phyloP scores from a whole-genome alignment of 2,797 vertebrate genomes.

The Erethizon dorsatum region DNA sequence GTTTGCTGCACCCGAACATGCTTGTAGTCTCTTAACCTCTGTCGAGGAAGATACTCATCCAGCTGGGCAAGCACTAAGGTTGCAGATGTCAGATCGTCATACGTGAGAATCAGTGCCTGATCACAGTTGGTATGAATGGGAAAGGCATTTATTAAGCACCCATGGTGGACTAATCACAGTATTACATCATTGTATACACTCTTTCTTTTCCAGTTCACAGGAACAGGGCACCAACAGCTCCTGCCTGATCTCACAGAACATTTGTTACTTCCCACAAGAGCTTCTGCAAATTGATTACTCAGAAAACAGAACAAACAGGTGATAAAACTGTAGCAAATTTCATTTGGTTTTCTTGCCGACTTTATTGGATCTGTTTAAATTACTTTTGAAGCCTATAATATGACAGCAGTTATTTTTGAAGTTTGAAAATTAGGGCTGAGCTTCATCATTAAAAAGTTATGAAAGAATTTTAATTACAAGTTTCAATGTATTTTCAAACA shows the following conservation, averaged over 20 bases:
- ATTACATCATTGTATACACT: neutral
- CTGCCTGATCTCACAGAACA: neutral
- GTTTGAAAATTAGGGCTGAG: neutral
- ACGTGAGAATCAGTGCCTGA: neutral
- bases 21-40: neutral
- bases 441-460: slow-evolving; percentile 11
- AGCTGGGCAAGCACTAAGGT: neutral
- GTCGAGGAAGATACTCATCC: neutral
- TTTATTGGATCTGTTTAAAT: neutral
- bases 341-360: neutral
- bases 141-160: neutral
- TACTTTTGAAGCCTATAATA: neutral
- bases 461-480: slow-evolving; percentile 30
- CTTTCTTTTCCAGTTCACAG: neutral
- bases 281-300: neutral
- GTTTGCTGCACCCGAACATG: neutral
- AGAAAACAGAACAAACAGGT: neutral
- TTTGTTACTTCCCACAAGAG: neutral
- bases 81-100: neutral
- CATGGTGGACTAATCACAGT: neutral
- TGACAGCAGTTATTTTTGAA: slow-evolving; percentile 14
- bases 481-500: neutral
- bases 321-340: neutral
- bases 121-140: neutral
- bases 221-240: neutral